Evolutionary conservation across 2,888 invertebrate genomes (phyloP), one percentile per base, ranked within the genome.

Genomic region (Bedellia somnulentella): DNA sequence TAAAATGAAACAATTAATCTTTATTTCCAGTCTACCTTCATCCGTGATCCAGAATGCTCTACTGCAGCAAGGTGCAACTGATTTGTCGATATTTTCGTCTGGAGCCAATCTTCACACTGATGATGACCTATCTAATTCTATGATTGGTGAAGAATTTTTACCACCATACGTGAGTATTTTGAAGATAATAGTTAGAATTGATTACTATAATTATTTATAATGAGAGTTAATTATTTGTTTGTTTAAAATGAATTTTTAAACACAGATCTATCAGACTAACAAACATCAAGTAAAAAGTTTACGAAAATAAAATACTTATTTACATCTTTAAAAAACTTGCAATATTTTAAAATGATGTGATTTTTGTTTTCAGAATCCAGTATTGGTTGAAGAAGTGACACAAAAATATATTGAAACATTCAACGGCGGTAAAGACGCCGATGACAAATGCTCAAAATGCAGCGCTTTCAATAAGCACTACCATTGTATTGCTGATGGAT

Each of bases 401-500:
- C 61, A 78, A 5, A 78, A 77, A 39, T 76, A 71, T 34, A 62
- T 77, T 16, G 76, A 76, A 34, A 73, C 71, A 0, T 78, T 70
- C 43, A 68, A 52, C 29, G 78, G 68, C 16, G 71, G 58, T 12
- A 77, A 70, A 36, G 68, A 76, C n/a, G 66, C 73, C 1, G 80
- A 80, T 12, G 79, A 79, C 36, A 80, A 78, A 40, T 75, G 76
- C 41, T 51, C 45, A 31, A 76, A 73, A 49, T 78, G 78, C 47
- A 81, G 83, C 36, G 77, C 82, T 12, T 83, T 84, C 44, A 85
- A 86, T 40, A 93, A 93, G 38, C 94, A 94, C 52, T 92, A 87
- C 54, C 93, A 94, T 47, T 94, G 94, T 58, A 80, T 85, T 38
- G 83, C 86, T 5, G 87, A 89, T 40, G 79, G 82, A 32, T 91